Evolutionary conservation across 2,888 invertebrate species (phyloP), one percentile per base, ranked within the genome.

Genomic region (Athalia cordata): DNA sequence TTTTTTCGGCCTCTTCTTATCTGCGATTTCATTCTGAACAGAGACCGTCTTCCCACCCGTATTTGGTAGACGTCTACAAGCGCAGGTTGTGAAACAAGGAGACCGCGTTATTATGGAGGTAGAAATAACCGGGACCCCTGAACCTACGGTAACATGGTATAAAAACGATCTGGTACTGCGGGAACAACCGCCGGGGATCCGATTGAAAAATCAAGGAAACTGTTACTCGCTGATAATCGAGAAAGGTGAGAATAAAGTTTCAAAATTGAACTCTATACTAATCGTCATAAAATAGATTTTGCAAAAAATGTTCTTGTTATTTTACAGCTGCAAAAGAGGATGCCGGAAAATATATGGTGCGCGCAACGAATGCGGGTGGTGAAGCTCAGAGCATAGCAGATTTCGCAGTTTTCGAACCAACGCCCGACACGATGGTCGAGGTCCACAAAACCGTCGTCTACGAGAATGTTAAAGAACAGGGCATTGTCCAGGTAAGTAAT

Each of bases 341-440:
- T 89, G 93, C 94, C 78, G 96, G 96, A 72, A 94, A 95, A 84
- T 96, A 95, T 85, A 95, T 94, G 93, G 95, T 95, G 11, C 92
- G 92, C 82, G 96, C 95, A 8, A 92, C 92, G 0, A 96, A 96
- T 87, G 92, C 93, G 74, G 95, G 94, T 15, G 96, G 96, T n/a
- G 95, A 95, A 90, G 95, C 95, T n/a, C 94, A 94, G 87, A 95
- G 95, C 89, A 94, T 95, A 81, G 96, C 96, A 7, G 95, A 96
- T 86, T 94, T 96, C 82, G 93, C 94, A 78, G 94, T 96, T 55
- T 92, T 94, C 81, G 95, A 95, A 85, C 93, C 94, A 74, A 93
- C 94, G 5, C 94, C 94, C 0, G 94, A 94, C 81, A 93, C 93
- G 11, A 93, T 93, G 93, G 92, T 93, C 13, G 94, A 94, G 89